phyloP scores from a whole-genome alignment of 2,113 vertebrate genomes.

The Platysternon megacephalum region DNA sequence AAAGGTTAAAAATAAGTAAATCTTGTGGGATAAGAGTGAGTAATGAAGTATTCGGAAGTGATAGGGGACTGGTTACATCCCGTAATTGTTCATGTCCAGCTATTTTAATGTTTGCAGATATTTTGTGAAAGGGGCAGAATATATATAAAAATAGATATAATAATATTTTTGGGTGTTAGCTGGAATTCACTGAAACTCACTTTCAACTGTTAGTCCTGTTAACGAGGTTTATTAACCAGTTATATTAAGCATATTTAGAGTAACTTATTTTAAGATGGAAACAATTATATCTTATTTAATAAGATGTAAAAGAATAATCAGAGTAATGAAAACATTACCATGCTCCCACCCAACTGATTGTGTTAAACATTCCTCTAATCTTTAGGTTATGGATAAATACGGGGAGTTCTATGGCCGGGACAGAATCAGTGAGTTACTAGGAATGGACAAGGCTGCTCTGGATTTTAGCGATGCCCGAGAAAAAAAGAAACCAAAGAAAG shows the following conservation, averaged over 20 bases:
- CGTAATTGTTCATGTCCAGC: background rate
- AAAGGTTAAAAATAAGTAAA: background rate
- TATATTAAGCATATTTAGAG: background rate
- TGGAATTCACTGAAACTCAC: background rate
- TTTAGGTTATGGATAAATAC: conserved; percentile 98
- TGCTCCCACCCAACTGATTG: background rate
- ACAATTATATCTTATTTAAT: background rate
- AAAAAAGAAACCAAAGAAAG: conserved; percentile 95
- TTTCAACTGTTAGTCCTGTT: rapidly evolving
- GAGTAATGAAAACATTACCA: background rate
- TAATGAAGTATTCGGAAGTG: background rate
- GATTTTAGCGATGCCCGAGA: conserved; percentile 95
- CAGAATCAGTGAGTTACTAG: conserved; percentile 94
- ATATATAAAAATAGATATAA: background rate
- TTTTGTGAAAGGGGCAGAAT: background rate
- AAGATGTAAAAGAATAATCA: background rate
- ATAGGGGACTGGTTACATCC: background rate
- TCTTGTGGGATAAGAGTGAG: background rate
- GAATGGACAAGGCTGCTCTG: conserved; percentile 95
- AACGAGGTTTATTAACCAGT: background rate
- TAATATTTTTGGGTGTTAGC: background rate
- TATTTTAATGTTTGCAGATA: background rate
- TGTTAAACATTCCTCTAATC: background rate
- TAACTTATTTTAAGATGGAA: background rate
- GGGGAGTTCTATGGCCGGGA: conserved; percentile 97